A percentile compares a stretch with the other conserved stretches of the same genome.
Evolutionary conservation across 92 coral and sea anemone genomes (phyloP).

Genomic region (Nematostella vectensis): DNA sequence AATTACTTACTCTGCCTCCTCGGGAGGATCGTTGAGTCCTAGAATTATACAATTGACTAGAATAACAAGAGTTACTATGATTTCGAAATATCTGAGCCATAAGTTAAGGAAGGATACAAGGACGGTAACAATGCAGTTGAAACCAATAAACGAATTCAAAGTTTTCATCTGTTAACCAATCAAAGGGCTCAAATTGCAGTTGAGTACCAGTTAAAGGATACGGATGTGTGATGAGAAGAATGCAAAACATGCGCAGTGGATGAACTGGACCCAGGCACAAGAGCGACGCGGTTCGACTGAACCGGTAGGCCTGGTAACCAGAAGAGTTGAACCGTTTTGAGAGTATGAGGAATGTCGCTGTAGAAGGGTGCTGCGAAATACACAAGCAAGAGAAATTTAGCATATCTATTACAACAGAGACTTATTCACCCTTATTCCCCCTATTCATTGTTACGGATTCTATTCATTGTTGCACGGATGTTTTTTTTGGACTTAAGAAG

Average conservation of each 20-base stretch:
- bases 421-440: too few relatives aligned
- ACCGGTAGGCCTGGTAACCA: slow-evolving; percentile 75
- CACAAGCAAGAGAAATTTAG: not conserved
- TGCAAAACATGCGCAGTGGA: slow-evolving; percentile 59
- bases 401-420: too few relatives aligned
- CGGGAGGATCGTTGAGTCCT: slow-evolving; percentile 78
- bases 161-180: not conserved
- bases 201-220: slow-evolving; percentile 60
- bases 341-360: slow-evolving; percentile 70
- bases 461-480: too few relatives aligned
- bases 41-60: slow-evolving; percentile 73
- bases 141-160: not conserved
- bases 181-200: too few relatives aligned
- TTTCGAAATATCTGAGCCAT: slow-evolving; percentile 65
- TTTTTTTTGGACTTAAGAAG: too few relatives aligned
- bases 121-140: not conserved
- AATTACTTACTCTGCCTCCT: slow-evolving; percentile 78
- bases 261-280: slow-evolving; percentile 62
- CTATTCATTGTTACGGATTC: too few relatives aligned
- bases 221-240: slow-evolving; percentile 60
- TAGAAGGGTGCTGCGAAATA: slow-evolving; percentile 49
- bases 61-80: slow-evolving; percentile 59
- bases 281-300: slow-evolving; percentile 61
- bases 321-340: slow-evolving; percentile 48
- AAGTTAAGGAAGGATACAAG: not conserved